phyloP scores from a whole-genome alignment of 2,113 vertebrate genomes.

The Centrocercus urophasianus region DNA sequence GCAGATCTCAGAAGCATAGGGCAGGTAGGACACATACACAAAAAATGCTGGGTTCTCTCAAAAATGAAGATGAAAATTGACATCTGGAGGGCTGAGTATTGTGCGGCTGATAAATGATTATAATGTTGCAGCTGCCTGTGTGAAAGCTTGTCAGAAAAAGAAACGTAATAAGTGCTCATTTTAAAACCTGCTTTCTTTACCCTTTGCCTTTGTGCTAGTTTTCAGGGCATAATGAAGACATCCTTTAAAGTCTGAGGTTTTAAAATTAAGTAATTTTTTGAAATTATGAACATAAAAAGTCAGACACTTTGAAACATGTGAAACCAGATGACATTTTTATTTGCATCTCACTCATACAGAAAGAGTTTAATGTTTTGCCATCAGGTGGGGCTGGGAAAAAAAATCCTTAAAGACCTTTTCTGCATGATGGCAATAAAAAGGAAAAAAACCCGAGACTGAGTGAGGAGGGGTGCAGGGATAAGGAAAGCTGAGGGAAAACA shows the following conservation, averaged over 20 bases:
- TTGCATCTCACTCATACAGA: slow-evolving; percentile 21
- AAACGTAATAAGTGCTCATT: not conserved
- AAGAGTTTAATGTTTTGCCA: slow-evolving; percentile 24
- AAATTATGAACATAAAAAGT: not conserved
- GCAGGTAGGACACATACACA: not conserved
- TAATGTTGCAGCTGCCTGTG: not conserved
- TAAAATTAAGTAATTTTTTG: not conserved
- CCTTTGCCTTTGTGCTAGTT: slow-evolving; percentile 14
- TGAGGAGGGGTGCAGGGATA: not conserved
- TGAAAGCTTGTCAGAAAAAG: not conserved
- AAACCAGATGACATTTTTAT: slow-evolving; percentile 45
- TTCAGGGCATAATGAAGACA: slow-evolving; percentile 32
- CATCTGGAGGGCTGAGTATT: not conserved
- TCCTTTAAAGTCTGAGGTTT: slow-evolving; percentile 44
- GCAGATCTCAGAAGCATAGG: not conserved
- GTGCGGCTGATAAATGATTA: not conserved
- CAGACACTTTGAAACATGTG: not conserved
- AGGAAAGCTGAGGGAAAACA: not conserved
- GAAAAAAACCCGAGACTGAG: not conserved
- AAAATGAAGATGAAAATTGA: not conserved
- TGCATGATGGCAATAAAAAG: slow-evolving; percentile 14
- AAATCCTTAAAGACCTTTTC: not conserved
- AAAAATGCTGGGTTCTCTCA: not conserved
- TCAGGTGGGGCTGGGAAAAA: slow-evolving; percentile 25
- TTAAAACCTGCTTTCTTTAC: slow-evolving; percentile 11